phyloP scores from a whole-genome alignment of 2,797 vertebrate species.

The Sus cebifrons region DNA sequence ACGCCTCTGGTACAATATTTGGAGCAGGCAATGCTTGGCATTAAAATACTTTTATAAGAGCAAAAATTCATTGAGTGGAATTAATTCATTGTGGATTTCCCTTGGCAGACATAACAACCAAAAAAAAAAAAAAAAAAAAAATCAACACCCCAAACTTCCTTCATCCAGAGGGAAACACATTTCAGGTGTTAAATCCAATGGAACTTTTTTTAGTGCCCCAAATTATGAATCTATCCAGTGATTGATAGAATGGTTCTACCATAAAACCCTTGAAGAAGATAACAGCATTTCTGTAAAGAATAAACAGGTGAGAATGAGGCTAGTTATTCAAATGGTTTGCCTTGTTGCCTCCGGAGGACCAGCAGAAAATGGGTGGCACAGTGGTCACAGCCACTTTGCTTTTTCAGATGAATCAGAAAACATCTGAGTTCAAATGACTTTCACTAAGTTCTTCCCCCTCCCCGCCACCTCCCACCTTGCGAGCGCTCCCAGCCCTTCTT shows the following conservation, averaged over 20 bases:
- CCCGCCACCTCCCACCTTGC: not conserved
- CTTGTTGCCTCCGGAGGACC: not conserved
- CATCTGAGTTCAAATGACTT: not conserved
- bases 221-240: not conserved
- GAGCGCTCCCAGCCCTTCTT: not conserved
- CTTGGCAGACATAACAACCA: slow-evolving; percentile 55
- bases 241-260: not conserved
- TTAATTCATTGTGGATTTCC: slow-evolving; percentile 67
- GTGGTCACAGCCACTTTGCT: not conserved
- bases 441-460: not conserved
- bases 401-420: slow-evolving; percentile 43
- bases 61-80: slow-evolving; percentile 47
- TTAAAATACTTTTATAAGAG: slow-evolving; percentile 81
- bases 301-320: not conserved
- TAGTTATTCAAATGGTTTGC: slow-evolving; percentile 28
- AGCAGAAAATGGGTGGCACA: not conserved
- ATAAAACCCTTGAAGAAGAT: not conserved
- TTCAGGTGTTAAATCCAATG: not conserved
- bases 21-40: slow-evolving; percentile 78
- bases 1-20: slow-evolving; percentile 68
- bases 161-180: slow-evolving; percentile 50
- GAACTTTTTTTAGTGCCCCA: not conserved
- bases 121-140: slow-evolving; percentile 18
- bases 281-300: slow-evolving; percentile 13
- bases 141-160: not conserved